These are phyloP conservation scores for Drosophila sturtevanti DNA, from an alignment of 1,140 invertebrate species.

Conservation along the genomic window DNA sequence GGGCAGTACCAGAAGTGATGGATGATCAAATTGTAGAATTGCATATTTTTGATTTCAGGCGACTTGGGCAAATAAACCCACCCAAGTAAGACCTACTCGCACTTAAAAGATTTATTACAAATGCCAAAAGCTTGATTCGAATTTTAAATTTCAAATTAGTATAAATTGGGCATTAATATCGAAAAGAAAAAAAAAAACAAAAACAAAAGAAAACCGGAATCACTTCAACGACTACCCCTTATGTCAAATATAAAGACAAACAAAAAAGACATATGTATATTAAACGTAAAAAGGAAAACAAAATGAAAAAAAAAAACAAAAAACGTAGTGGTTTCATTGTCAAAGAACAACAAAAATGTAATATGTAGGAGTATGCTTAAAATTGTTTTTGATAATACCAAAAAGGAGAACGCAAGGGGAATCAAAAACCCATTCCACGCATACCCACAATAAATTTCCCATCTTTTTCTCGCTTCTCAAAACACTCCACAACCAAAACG, in stretches of 20 bases:
- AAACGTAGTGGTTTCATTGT: constrained; percentile 82
- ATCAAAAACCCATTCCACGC: neutral
- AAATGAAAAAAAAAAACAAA: constrained; percentile 55
- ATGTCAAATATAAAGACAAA: neutral
- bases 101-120: neutral
- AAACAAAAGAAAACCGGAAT: neutral
- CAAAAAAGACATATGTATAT: too few species aligned
- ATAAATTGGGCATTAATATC: neutral
- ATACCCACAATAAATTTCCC: constrained; percentile 31
- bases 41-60: neutral
- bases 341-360: constrained; percentile 73
- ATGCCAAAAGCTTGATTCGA: neutral
- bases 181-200: neutral
- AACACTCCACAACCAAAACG: constrained; percentile 10
- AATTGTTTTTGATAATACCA: neutral
- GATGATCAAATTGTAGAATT: too few species aligned
- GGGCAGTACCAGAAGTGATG: neutral
- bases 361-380: constrained; percentile 23
- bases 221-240: neutral
- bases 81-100: neutral
- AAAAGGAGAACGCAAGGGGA: neutral
- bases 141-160: constrained; percentile 3
- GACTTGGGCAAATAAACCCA: neutral
- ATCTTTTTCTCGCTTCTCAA: constrained; percentile 57
- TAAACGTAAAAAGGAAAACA: constrained; percentile 32